Conservation (phyloP, 2,888 invertebrate genomes). For the Cantharis rustica region DNA sequence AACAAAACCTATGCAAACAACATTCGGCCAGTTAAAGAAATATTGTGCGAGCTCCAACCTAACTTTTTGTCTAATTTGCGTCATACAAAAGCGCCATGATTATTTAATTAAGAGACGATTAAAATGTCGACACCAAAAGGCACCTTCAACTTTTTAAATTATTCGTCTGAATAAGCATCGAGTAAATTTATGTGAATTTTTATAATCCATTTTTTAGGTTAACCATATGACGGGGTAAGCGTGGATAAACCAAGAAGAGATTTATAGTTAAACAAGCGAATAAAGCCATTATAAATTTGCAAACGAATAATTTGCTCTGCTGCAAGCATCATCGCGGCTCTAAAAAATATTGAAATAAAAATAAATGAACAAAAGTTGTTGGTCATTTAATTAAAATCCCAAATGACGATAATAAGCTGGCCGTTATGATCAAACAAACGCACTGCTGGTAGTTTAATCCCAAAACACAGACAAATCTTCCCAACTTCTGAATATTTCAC, state of each 20-base stretch:
- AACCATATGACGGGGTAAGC: neutral
- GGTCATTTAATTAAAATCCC: neutral
- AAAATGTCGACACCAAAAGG: neutral
- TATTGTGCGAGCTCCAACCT: neutral
- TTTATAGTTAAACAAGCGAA: neutral
- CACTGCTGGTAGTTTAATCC: constrained; percentile 14
- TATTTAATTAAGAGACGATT: neutral
- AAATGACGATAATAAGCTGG: neutral
- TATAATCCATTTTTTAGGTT: neutral
- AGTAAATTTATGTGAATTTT: neutral
- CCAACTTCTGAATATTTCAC: constrained; percentile 29
- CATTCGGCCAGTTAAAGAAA: neutral
- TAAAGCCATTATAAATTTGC: neutral
- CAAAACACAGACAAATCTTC: constrained; percentile 23
- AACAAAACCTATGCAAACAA: neutral
- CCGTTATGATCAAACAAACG: neutral
- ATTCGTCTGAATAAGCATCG: neutral
- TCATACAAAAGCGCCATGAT: neutral
- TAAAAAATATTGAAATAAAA: neutral
- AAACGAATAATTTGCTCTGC: neutral
- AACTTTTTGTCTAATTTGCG: neutral
- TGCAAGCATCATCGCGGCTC: neutral
- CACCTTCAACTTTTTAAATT: neutral
- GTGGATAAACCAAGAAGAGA: neutral
- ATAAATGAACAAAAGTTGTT: neutral